Conservation (phyloP, 2,113 vertebrate genomes). For the Lagopus muta region DNA sequence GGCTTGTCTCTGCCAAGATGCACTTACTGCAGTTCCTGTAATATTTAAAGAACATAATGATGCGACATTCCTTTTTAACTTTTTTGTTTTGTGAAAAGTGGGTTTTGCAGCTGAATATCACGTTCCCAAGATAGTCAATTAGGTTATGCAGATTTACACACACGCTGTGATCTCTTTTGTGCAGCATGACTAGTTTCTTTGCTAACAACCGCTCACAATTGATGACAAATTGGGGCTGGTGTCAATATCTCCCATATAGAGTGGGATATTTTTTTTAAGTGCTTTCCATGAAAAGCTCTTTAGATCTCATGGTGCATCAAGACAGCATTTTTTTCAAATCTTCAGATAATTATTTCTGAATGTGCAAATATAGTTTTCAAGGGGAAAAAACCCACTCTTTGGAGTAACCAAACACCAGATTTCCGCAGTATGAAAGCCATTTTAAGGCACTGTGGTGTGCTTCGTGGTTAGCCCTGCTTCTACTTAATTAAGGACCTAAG, state of each 20-base stretch:
- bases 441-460: slow-evolving; percentile 61
- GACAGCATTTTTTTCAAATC: slow-evolving; percentile 2
- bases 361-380: slow-evolving; percentile 48
- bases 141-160: slow-evolving; percentile 61
- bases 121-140: slow-evolving; percentile 48
- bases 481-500: slow-evolving; percentile 69
- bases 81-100: slow-evolving; percentile 60
- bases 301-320: slow-evolving; percentile 32
- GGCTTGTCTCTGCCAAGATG: slow-evolving; percentile 53
- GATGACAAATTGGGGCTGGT: slow-evolving; percentile 37
- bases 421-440: slow-evolving; percentile 64
- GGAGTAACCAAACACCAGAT: slow-evolving; percentile 63
- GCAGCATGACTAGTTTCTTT: slow-evolving; percentile 35
- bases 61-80: slow-evolving; percentile 70
- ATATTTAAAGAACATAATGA: slow-evolving; percentile 70
- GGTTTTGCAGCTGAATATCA: slow-evolving; percentile 70
- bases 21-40: slow-evolving; percentile 70
- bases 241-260: slow-evolving; percentile 20
- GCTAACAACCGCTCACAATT: background rate
- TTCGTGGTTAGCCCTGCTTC: slow-evolving; percentile 66
- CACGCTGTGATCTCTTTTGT: slow-evolving; percentile 45
- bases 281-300: slow-evolving; percentile 21
- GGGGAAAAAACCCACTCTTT: slow-evolving; percentile 2
- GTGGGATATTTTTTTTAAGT: background rate
- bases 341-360: slow-evolving; percentile 59